phyloP scores from a whole-genome alignment of 2,797 vertebrate genomes.

The Sebastolobus alascanus region DNA sequence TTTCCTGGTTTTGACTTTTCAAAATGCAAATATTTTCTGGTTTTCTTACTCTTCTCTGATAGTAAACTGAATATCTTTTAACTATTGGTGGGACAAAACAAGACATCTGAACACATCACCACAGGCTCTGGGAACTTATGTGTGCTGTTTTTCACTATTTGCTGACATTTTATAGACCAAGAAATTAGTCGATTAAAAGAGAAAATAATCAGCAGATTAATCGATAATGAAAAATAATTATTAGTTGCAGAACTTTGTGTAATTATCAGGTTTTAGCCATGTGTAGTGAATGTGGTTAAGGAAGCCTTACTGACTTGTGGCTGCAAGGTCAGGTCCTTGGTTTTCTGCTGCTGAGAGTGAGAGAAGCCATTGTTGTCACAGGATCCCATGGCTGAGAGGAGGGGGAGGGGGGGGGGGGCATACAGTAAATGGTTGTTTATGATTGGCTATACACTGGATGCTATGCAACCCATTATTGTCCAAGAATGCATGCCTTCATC shows the following conservation, averaged over 20 bases:
- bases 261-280: neutral
- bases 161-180: neutral
- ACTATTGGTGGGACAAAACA: neutral
- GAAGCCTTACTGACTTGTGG: constrained; percentile 4
- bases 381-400: constrained; percentile 28
- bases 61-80: neutral
- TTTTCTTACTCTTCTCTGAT: neutral
- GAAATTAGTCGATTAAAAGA: neutral
- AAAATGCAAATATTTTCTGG: neutral
- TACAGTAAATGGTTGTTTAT: constrained; percentile 35
- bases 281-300: neutral
- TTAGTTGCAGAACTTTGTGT: neutral
- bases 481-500: constrained; percentile 3
- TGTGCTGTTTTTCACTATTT: neutral
- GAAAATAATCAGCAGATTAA: neutral
- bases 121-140: neutral
- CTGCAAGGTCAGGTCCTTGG: constrained; percentile 16
- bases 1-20: neutral
- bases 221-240: neutral
- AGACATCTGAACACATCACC: neutral
- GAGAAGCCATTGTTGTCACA: constrained; percentile 52
- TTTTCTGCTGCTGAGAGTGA: constrained; percentile 23
- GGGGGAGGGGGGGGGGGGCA: neutral
- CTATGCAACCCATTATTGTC: constrained; percentile 31
- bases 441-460: constrained; percentile 17